Percentiles rank a stretch among this genome's conserved stretches.
phyloP scores from a whole-genome alignment of 53 echinoderm and acorn worm species.

The Crossaster papposus region DNA sequence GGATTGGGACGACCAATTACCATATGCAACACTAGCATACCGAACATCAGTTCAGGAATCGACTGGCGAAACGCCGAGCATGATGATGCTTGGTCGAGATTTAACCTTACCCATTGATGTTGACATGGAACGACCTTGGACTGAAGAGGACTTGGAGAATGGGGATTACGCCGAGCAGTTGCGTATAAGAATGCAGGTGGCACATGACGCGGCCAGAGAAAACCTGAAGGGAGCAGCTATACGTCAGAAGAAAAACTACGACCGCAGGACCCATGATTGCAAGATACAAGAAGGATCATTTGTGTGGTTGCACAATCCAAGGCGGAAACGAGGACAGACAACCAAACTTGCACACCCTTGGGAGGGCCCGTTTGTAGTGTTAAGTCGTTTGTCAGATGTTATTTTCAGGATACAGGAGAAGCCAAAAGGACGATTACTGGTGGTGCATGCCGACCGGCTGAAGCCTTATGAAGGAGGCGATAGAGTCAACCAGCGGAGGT shows the following conservation, averaged over 20 bases:
- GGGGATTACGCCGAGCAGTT: conserved; percentile 39
- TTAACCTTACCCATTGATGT: conserved; percentile 20
- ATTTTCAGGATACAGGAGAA: conserved; percentile 40
- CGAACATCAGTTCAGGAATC: conserved; percentile 50
- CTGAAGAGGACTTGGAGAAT: background rate
- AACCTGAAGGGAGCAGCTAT: conserved; percentile 17
- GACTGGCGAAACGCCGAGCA: conserved; percentile 52
- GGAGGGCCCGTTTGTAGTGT: conserved; percentile 65
- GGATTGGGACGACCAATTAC: conserved; percentile 58
- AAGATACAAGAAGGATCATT: conserved; percentile 28
- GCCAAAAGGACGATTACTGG: conserved; percentile 3
- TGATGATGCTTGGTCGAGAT: conserved; percentile 49
- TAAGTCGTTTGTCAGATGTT: conserved; percentile 46
- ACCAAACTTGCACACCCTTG: conserved; percentile 37
- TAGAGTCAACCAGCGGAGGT: background rate
- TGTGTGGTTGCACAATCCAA: conserved; percentile 64
- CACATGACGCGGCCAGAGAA: conserved; percentile 18
- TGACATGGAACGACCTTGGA: background rate
- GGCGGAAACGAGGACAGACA: conserved; percentile 25
- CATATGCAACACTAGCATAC: conserved; percentile 44
- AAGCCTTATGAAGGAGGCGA: conserved; percentile 44
- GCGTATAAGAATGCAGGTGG: conserved; percentile 15
- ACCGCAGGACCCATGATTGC: conserved; percentile 13
- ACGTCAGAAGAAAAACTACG: conserved; percentile 22
- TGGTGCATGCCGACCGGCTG: conserved; percentile 67